A percentile compares a stretch with the other conserved stretches of the same genome.
These are phyloP conservation scores for Hydra vulgaris DNA, from an alignment of 30 jellyfish, hydroid and myxozoan species.

Conservation along the genomic window DNA sequence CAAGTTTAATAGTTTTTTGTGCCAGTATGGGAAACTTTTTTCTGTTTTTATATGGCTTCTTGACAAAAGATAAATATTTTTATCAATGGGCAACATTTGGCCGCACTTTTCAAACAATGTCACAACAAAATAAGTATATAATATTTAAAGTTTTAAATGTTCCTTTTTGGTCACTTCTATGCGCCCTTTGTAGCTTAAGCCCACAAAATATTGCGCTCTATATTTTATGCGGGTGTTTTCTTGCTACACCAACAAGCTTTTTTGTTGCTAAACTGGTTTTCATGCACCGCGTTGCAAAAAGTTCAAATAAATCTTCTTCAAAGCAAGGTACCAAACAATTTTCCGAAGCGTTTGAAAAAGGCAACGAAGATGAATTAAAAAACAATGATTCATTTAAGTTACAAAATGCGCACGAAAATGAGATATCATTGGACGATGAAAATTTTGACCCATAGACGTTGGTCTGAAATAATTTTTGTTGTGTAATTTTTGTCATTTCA, in stretches of 20 bases:
- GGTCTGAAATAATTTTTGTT: too few species aligned
- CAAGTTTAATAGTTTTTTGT: not conserved
- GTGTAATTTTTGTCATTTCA: too few species aligned
- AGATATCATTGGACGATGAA: too few species aligned
- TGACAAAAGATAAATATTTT: not conserved
- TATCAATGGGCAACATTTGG: conserved; percentile 23
- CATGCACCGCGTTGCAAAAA: conserved; percentile 9
- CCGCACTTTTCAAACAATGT: not conserved
- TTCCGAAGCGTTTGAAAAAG: too few species aligned
- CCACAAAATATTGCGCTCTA: not conserved
- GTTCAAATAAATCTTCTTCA: too few species aligned
- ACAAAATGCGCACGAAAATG: too few species aligned
- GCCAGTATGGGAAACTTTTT: conserved; percentile 15
- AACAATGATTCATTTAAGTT: too few species aligned
- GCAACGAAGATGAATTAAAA: too few species aligned
- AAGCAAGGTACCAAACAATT: too few species aligned
- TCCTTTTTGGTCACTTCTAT: conserved; percentile 23
- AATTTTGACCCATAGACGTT: too few species aligned
- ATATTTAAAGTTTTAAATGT: conserved; percentile 13
- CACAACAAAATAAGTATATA: conserved; percentile 1
- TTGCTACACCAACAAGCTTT: conserved; percentile 1
- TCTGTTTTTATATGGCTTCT: conserved; percentile 11
- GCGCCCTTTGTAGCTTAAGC: conserved; percentile 14
- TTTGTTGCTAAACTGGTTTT: conserved; percentile 12
- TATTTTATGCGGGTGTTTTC: not conserved